These are phyloP conservation scores for Drosophila triauraria DNA, from an alignment of 1,140 invertebrate genomes.

Conservation along the genomic window DNA sequence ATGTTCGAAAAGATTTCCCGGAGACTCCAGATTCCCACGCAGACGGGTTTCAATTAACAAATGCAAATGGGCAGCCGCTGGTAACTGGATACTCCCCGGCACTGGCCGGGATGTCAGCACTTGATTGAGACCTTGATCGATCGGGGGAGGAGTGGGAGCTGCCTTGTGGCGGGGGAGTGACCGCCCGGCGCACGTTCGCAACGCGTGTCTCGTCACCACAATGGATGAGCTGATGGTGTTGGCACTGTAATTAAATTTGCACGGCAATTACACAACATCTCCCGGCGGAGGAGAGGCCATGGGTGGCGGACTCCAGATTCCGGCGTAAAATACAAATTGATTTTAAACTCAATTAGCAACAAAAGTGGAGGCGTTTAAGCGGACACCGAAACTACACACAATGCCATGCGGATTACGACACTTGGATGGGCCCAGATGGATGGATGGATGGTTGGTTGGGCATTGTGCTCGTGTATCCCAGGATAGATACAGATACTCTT, in stretches of 20 bases:
- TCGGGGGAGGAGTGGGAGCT: conserved; percentile 11
- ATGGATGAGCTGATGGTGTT: conserved; percentile 46
- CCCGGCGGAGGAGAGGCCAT: conserved; percentile 1
- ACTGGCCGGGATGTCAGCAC: conserved; percentile 65
- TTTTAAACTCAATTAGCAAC: conserved; percentile 85
- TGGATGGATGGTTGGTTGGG: neutral
- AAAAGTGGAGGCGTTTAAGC: conserved; percentile 51
- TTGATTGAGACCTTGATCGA: conserved; percentile 74
- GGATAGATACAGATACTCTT: conserved; percentile 9
- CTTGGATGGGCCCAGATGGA: conserved; percentile 37
- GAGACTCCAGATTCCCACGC: conserved; percentile 48
- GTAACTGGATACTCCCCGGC: conserved; percentile 68
- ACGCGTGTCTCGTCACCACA: conserved; percentile 48
- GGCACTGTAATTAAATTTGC: conserved; percentile 84
- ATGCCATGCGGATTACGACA: conserved; percentile 27
- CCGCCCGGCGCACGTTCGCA: conserved; percentile 15
- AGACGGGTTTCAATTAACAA: conserved; percentile 58
- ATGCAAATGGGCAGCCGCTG: conserved; percentile 62
- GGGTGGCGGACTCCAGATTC: conserved; percentile 9
- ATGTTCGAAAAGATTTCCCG: neutral
- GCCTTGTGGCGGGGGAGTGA: conserved; percentile 2
- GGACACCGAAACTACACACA: conserved; percentile 34
- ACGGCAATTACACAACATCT: conserved; percentile 83
- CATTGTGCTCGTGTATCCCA: neutral
- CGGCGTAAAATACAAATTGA: conserved; percentile 81